Conservation (phyloP, 2,797 vertebrate genomes). For the Epinephelus awoara region DNA sequence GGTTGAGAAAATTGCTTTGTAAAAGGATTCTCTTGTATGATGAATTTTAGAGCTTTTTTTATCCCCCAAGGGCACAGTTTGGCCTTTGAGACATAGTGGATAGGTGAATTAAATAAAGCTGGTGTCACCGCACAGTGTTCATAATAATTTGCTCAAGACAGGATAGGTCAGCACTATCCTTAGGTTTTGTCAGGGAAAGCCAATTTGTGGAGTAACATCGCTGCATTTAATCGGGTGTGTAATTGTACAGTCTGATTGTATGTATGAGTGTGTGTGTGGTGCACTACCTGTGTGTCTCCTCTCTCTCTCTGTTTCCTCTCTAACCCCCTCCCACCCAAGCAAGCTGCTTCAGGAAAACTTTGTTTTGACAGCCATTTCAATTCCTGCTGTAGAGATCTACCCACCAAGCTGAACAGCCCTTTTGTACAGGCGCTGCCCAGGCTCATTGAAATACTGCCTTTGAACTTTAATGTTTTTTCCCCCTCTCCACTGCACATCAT, state of each 20-base stretch:
- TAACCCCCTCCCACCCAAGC: conserved; percentile 3
- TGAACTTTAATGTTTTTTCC: conserved; percentile 41
- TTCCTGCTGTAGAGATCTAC: conserved; percentile 32
- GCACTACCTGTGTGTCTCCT: conserved; percentile 12
- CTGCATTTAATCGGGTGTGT: conserved; percentile 40
- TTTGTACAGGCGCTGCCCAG: conserved; percentile 48
- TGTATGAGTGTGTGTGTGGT: not conserved
- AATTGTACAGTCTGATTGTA: not conserved
- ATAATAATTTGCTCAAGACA: conserved; percentile 31
- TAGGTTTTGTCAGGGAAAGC: conserved; percentile 36
- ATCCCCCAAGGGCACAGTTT: conserved; percentile 27
- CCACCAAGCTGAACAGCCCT: conserved; percentile 37
- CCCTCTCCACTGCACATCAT: conserved; percentile 8
- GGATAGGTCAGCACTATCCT: conserved; percentile 22
- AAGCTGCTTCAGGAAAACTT: conserved; percentile 41
- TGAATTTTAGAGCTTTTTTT: conserved; percentile 50
- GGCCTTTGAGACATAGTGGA: conserved; percentile 32
- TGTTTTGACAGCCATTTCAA: conserved; percentile 60
- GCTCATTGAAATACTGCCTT: conserved; percentile 55
- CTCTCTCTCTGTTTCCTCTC: conserved; percentile 2
- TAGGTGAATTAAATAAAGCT: conserved; percentile 57
- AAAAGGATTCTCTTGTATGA: conserved; percentile 49
- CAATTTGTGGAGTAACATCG: conserved; percentile 20
- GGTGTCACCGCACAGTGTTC: conserved; percentile 34
- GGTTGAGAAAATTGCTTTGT: conserved; percentile 54